Evolutionary conservation across 2,113 vertebrate species (phyloP).

Genomic region (Pelodiscus sinensis): DNA sequence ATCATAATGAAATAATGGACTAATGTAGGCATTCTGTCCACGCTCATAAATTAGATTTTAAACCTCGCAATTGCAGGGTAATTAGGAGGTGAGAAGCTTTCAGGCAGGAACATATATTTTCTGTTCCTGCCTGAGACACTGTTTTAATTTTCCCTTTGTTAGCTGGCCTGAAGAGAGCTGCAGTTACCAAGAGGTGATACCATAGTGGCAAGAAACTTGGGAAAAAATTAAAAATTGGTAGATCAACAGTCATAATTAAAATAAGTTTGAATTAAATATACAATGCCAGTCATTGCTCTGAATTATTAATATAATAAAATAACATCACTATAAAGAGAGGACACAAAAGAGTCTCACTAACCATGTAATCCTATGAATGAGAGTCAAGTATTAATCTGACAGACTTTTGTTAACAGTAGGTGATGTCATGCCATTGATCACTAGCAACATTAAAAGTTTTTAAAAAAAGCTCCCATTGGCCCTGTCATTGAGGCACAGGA

Average conservation of each 20-base stretch:
- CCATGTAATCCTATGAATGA: not conserved
- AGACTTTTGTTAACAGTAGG: not conserved
- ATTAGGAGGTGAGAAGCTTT: slow-evolving; percentile 67
- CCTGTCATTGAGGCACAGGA: slow-evolving; percentile 48
- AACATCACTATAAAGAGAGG: slow-evolving; percentile 48
- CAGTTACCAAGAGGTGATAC: slow-evolving; percentile 53
- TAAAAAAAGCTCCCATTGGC: slow-evolving; percentile 32
- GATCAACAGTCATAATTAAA: slow-evolving; percentile 75
- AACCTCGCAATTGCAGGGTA: slow-evolving; percentile 59
- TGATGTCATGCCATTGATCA: not conserved
- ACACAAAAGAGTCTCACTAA: slow-evolving; percentile 50
- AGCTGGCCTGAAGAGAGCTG: slow-evolving; percentile 47
- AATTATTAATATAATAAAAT: slow-evolving; percentile 71
- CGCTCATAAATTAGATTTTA: slow-evolving; percentile 69
- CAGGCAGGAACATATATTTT: slow-evolving; percentile 63
- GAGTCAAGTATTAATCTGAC: not conserved
- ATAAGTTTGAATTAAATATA: slow-evolving; percentile 75
- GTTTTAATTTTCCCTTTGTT: slow-evolving; percentile 69
- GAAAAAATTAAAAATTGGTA: slow-evolving; percentile 47
- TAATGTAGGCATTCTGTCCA: slow-evolving; percentile 56
- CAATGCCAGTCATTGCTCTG: slow-evolving; percentile 71
- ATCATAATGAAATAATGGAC: slow-evolving; percentile 54
- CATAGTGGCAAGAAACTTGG: slow-evolving; percentile 53
- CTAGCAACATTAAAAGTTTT: slow-evolving; percentile 29
- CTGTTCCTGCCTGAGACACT: slow-evolving; percentile 60